Percentiles rank a stretch among this genome's conserved stretches.
Conservation (phyloP, 2,888 invertebrate genomes). For the Parasteatoda lunata region DNA sequence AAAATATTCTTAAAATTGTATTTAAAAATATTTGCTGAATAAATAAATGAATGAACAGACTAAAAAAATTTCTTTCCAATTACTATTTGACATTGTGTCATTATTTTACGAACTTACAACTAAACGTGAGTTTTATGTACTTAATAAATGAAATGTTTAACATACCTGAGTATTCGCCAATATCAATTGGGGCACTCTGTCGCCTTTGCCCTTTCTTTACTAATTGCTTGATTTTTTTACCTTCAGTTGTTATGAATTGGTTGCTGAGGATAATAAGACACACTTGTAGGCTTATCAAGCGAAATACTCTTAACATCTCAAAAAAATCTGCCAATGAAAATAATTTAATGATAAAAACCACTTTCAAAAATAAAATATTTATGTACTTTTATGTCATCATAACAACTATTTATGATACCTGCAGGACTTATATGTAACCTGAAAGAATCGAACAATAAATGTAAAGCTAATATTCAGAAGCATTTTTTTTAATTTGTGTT, state of each 20-base stretch:
- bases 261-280: conserved; percentile 19
- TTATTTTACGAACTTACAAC: no score
- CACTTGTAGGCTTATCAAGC: not conserved
- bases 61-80: not conserved
- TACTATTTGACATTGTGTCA: no score
- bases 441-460: no score
- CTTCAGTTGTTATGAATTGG: conserved; percentile 4
- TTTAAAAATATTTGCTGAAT: no score
- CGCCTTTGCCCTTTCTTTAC: conserved; percentile 24
- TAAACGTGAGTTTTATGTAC: not conserved
- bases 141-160: not conserved
- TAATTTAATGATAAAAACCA: no score
- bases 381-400: no score
- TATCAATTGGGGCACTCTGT: conserved; percentile 19
- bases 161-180: conserved; percentile 54
- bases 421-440: no score
- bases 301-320: conserved; percentile 48
- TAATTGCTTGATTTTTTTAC: not conserved
- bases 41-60: not conserved
- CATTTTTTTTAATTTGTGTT: no score
- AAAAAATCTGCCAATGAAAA: not conserved
- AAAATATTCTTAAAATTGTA: no score
- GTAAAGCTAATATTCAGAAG: no score
- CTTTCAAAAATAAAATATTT: no score
- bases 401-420: no score